Percentiles rank a stretch among this genome's conserved stretches.
These are phyloP conservation scores for Fistularia tabacaria DNA, from an alignment of 2,797 vertebrate genomes.

Conservation along the genomic window DNA sequence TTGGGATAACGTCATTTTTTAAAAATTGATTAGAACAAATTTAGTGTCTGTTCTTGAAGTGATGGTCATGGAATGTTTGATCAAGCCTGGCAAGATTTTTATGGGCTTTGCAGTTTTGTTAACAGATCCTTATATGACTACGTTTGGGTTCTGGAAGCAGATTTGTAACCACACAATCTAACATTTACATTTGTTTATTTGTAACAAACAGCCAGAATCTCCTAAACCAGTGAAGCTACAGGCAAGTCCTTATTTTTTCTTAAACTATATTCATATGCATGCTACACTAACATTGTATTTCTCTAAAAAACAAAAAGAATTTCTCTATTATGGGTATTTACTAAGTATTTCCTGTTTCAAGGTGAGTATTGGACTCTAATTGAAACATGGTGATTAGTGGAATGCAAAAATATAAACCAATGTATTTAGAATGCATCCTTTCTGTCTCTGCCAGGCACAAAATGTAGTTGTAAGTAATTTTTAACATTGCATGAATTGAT, in stretches of 20 bases:
- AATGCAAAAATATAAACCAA: background rate
- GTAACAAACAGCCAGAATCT: conserved; percentile 90
- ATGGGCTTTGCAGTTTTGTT: background rate
- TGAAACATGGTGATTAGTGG: no score
- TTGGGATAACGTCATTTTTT: no score
- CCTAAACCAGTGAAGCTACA: conserved; percentile 94
- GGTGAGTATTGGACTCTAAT: no score
- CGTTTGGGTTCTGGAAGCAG: background rate
- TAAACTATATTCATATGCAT: conserved; percentile 54
- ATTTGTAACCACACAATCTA: conserved; percentile 70
- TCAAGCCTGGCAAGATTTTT: background rate
- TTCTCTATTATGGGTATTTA: background rate
- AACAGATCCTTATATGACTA: background rate
- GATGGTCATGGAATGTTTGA: background rate
- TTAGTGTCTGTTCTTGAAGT: background rate
- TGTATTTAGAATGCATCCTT: conserved; percentile 37
- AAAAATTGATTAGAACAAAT: background rate
- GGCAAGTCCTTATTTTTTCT: conserved; percentile 83
- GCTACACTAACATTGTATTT: conserved; percentile 38
- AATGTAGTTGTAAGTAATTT: conserved; percentile 64
- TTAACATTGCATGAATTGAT: conserved; percentile 29
- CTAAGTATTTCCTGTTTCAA: conserved; percentile 2
- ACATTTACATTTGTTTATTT: conserved; percentile 87
- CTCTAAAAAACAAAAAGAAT: conserved; percentile 1
- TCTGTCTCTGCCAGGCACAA: conserved; percentile 53